Conservation (phyloP, 2,113 vertebrate genomes). For the Clarias magur region DNA sequence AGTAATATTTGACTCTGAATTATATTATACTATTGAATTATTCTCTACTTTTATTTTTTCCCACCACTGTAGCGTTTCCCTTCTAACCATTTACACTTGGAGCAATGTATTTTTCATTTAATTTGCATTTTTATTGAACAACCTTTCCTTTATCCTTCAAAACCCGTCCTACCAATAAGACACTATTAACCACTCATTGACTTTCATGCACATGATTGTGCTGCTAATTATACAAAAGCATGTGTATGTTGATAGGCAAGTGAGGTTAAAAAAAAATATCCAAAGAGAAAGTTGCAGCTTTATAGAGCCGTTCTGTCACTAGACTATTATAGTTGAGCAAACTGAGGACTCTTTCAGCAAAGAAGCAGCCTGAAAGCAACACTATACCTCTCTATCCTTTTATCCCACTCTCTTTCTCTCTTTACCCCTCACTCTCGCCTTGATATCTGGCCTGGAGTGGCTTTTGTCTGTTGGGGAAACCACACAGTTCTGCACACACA, state of each 20-base stretch:
- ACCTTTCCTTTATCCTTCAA: not conserved
- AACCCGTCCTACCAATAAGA: not conserved
- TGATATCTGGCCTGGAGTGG: conserved; percentile 22
- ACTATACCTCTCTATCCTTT: conserved; percentile 15
- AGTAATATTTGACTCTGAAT: no score
- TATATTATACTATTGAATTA: no score
- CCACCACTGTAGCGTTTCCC: not conserved
- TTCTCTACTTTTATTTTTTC: no score
- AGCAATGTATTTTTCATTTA: not conserved
- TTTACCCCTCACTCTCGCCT: conserved; percentile 25
- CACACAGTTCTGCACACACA: conserved; percentile 4
- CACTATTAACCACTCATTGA: no score
- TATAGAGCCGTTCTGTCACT: conserved; percentile 46
- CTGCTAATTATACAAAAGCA: not conserved
- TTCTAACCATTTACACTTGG: not conserved
- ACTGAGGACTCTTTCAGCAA: conserved; percentile 35
- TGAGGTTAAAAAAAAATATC: not conserved
- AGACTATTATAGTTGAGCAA: conserved; percentile 37
- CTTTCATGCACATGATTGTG: no score
- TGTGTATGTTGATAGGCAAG: not conserved
- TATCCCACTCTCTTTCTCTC: not conserved
- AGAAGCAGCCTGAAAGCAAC: conserved; percentile 19
- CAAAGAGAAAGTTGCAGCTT: not conserved
- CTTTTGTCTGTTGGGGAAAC: conserved; percentile 23
- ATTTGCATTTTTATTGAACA: not conserved